Base-by-base conservation (phyloP, 2,113 vertebrate species). In the Phaethornis superciliosus region DNA sequence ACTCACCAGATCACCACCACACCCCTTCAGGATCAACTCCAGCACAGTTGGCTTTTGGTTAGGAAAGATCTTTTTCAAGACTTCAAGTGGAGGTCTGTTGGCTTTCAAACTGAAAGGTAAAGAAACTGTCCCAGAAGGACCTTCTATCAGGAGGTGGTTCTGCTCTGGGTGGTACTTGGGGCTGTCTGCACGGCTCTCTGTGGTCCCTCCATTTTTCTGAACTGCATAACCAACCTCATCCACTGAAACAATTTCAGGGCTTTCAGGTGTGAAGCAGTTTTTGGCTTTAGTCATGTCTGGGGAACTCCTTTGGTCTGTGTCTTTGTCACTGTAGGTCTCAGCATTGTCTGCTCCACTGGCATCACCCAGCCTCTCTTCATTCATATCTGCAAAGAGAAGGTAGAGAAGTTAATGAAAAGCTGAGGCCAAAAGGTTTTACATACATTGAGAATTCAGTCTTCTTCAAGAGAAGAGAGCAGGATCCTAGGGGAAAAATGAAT, bases 1-100 rank as follows among this genome's bases (percentile, higher is more conserved):
- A 23, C 99, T 98, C 84, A 99, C 99, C 93, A 99, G 97, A 90
- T 99, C 99, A 27, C 99, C 99, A 0, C 99, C 99, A 2, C 99
- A 99, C 27, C 99, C 99, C 82, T 99, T 98, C 63, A 99, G 98
- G 94, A 99, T 99, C 81, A 99, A 92, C 96, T 99, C 99, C n/a
- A 99, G 98, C 9, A 99, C 99, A 0, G 99, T 91, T 4, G 99
- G 99, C 96, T 99, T 99, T 97, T 99, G 99, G 54, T 97, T 97
- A 22, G 99, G 99, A 94, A 99, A 99, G 85, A 99, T 99, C 95
- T 99, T 99, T 96, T 99, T 99, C 64, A 99, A 96, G 65, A 99
- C 99, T 67, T 99, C 99, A 35, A 99, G 97, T 0, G 99, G 99
- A 4, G 99, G 99, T 24, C 99, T 98, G 97, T 99, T 99, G 94